Base-by-base conservation (phyloP, 1,140 invertebrate genomes). In the Euwallacea fornicatus region DNA sequence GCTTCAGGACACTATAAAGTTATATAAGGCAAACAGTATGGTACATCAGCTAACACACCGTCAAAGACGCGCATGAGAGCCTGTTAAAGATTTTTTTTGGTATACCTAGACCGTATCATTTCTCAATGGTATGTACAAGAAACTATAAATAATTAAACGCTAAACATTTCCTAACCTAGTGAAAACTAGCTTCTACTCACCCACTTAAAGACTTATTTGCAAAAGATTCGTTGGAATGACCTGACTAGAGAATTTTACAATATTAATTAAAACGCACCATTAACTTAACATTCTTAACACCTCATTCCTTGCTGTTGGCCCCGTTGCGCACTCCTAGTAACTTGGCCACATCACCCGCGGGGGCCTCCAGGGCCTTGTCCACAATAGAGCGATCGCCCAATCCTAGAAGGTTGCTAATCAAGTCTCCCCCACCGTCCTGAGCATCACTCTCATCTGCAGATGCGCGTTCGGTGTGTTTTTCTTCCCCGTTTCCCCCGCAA, bases 381-480 rank as follows among this genome's bases (percentile, higher is more conserved):
- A 95, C 88, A 66, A 96, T 91, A n/a, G 90, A 89, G 69, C 90
- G 89, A 79, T 94, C 93, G 65, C 90, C 88, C 68, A 97, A 94
- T 0, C 94, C 95, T 0, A 97, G 82, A 0, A 97, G 84, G 81
- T 95, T 95, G 0, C 94, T 93, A 73, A 97, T 94, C 44, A 97
- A 84, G 78, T 96, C 93, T 65, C 86, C 86, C 3, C 80, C 81
- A 4, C 80, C 81, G 70, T 86, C 86, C 76, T 87, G 86, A 4
- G 80, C 82, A 73, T 86, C 84, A 42, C 84, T 84, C 67, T 82
- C 82, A 4, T 78, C 79, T 4, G 21, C 21, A 33, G 21, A 33
- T 33, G 21, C 21, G 21, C 21, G 21, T 33, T 33, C 21, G 21
- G 4, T 4, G 82, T 81, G 86, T 80, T 82, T 88, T 76, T 83